These are phyloP conservation scores for Tuta absoluta DNA, from an alignment of 2,888 invertebrate species.

Conservation along the genomic window DNA sequence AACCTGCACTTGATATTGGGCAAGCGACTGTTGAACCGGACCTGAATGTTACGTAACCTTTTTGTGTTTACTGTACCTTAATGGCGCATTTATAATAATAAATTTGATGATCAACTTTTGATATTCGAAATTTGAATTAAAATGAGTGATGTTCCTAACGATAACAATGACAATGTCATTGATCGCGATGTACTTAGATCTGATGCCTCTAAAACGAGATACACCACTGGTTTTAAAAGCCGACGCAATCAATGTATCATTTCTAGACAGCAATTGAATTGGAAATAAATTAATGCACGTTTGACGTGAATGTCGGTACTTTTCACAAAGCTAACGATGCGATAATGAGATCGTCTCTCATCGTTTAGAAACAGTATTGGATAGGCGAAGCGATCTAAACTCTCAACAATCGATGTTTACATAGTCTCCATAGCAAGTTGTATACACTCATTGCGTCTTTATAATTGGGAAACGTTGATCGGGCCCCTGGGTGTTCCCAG, in stretches of 20 bases:
- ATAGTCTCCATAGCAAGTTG: constrained; percentile 34
- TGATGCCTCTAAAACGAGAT: not conserved
- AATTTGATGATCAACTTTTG: constrained; percentile 60
- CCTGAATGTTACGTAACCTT: constrained; percentile 41
- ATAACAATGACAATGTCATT: constrained; percentile 64
- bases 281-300: not conserved
- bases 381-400: constrained; percentile 40
- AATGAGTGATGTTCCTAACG: constrained; percentile 66
- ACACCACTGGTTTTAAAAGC: not conserved
- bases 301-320: not conserved
- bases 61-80: constrained; percentile 57
- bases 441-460: constrained; percentile 33
- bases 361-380: constrained; percentile 32
- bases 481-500: constrained; percentile 46
- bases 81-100: constrained; percentile 64
- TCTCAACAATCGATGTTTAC: constrained; percentile 44
- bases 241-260: not conserved
- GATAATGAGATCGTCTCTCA: constrained; percentile 41
- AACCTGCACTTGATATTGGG: constrained; percentile 55
- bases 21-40: constrained; percentile 59
- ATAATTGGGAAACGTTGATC: constrained; percentile 42
- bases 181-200: constrained; percentile 34
- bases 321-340: constrained; percentile 40
- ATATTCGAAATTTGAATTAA: constrained; percentile 54
- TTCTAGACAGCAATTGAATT: not conserved